phyloP scores from a whole-genome alignment of 2,113 vertebrate genomes.

The zebrafish (Danio rerio) region DNA sequence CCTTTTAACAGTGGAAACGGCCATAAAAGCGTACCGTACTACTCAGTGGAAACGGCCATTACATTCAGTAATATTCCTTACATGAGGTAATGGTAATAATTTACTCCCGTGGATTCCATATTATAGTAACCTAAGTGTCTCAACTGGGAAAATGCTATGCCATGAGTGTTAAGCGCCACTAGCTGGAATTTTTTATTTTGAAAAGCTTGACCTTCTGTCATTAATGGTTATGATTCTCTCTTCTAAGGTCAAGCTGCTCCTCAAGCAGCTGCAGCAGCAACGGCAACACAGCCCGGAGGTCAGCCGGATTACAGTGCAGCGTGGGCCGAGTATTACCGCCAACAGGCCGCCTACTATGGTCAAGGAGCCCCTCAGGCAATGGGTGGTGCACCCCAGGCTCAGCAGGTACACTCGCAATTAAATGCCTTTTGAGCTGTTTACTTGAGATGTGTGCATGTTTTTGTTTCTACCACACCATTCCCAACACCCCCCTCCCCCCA shows the following conservation, averaged over 20 bases:
- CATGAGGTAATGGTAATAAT: too few relatives aligned
- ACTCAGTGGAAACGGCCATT: too few relatives aligned
- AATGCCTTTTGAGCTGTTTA: constrained; percentile 58
- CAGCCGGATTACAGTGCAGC: constrained; percentile 97
- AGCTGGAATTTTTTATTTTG: too few relatives aligned
- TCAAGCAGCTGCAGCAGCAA: constrained; percentile 81
- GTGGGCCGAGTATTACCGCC: constrained; percentile 98
- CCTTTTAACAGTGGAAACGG: too few relatives aligned
- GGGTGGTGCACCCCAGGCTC: constrained; percentile 89
- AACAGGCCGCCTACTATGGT: constrained; percentile 97
- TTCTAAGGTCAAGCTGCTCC: constrained; percentile 78
- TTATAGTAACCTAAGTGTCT: too few relatives aligned
- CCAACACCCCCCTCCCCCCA: background rate
- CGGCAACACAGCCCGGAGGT: constrained; percentile 85
- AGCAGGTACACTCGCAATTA: constrained; percentile 84
- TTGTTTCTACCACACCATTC: background rate
- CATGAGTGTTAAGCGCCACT: too few relatives aligned
- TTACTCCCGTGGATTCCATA: too few relatives aligned
- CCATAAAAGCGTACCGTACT: too few relatives aligned
- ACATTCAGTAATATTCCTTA: too few relatives aligned
- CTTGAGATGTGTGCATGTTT: constrained; percentile 48
- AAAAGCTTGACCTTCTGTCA: background rate
- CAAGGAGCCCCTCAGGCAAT: constrained; percentile 92
- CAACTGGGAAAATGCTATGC: too few relatives aligned
- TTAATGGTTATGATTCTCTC: background rate